Percentiles rank a stretch among this genome's conserved stretches.
These are phyloP conservation scores for Aricia artaxerxes DNA, from an alignment of 2,888 invertebrate species.

Conservation along the genomic window DNA sequence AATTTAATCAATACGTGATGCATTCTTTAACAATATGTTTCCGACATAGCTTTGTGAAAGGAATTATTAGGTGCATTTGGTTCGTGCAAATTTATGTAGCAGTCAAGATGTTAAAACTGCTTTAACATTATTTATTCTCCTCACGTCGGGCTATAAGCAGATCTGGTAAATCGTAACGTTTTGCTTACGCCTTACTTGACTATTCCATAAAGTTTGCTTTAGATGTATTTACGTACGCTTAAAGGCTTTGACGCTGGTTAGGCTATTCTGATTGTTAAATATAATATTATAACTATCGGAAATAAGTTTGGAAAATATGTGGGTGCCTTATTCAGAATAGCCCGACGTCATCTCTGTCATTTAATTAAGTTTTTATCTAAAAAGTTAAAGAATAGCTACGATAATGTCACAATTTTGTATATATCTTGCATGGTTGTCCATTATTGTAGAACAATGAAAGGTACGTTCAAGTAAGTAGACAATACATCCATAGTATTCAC, in stretches of 20 bases:
- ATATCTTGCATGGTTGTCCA: neutral
- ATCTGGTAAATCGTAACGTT: neutral
- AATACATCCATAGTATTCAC: neutral
- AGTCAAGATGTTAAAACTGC: conserved; percentile 2
- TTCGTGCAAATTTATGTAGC: conserved; percentile 9
- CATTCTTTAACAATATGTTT: neutral
- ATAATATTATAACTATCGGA: neutral
- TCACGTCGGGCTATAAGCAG: neutral
- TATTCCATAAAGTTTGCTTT: conserved; percentile 2
- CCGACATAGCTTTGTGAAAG: neutral
- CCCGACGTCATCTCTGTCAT: neutral
- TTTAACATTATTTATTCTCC: neutral
- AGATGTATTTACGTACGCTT: neutral
- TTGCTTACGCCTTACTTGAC: neutral
- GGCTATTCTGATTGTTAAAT: neutral
- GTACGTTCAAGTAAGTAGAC: neutral
- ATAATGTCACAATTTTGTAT: neutral
- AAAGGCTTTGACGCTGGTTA: neutral
- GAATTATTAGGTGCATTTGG: conserved; percentile 7
- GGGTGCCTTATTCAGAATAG: neutral
- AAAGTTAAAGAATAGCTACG: neutral
- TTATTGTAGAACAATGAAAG: neutral
- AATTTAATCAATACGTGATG: neutral
- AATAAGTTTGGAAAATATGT: neutral
- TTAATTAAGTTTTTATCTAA: neutral